These are phyloP conservation scores for Ditula angustiorana DNA, from an alignment of 2,888 invertebrate genomes.

Conservation along the genomic window DNA sequence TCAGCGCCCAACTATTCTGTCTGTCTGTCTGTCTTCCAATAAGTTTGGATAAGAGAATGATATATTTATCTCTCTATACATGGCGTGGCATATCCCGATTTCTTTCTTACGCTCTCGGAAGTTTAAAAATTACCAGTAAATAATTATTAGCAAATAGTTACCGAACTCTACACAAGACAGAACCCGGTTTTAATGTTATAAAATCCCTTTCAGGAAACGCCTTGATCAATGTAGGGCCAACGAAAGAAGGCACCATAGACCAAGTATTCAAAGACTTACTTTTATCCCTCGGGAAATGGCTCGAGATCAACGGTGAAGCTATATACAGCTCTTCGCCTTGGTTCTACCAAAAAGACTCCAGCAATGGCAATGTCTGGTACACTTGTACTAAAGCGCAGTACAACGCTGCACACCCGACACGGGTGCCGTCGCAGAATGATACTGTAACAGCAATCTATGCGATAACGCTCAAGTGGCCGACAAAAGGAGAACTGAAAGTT, in stretches of 20 bases:
- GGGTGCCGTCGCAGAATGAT: conserved; percentile 50
- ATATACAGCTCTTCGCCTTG: conserved; percentile 86
- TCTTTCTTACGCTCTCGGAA: too few species aligned
- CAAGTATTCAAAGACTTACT: not conserved
- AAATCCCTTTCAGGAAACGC: not conserved
- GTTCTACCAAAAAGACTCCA: conserved; percentile 92
- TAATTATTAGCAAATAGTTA: too few species aligned
- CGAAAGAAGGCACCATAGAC: not conserved
- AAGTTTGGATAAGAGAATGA: too few species aligned
- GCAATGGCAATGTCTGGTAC: conserved; percentile 91
- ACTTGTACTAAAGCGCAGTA: conserved; percentile 67
- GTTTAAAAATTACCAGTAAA: too few species aligned
- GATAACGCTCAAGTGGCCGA: conserved; percentile 89
- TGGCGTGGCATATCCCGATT: too few species aligned
- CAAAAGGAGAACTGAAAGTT: conserved; percentile 73
- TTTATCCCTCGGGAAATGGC: not conserved
- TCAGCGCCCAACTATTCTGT: too few species aligned
- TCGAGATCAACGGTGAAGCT: not conserved
- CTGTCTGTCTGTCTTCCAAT: too few species aligned
- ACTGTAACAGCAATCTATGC: conserved; percentile 86
- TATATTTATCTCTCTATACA: too few species aligned
- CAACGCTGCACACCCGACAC: conserved; percentile 55
- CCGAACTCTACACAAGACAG: too few species aligned
- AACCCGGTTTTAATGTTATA: too few species aligned
- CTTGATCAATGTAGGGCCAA: not conserved